phyloP scores from a whole-genome alignment of 2,888 invertebrate genomes.

The Bimastos eiseni region DNA sequence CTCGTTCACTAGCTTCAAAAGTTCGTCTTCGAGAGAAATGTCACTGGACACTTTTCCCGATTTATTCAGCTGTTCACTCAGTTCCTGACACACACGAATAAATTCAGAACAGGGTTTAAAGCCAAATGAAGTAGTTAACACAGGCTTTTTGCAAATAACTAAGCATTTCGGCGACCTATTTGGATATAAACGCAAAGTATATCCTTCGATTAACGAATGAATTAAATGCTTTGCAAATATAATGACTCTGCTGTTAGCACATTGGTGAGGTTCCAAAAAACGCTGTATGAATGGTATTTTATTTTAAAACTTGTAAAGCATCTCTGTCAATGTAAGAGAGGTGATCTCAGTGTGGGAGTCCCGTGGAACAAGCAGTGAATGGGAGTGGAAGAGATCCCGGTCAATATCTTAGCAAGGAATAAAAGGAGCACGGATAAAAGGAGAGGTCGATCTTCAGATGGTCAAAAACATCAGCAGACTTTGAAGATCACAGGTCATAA shows the following conservation, averaged over 20 bases:
- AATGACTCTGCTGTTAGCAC: neutral
- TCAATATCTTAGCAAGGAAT: too few species aligned
- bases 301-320: too few species aligned
- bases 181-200: neutral
- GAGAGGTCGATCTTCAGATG: too few species aligned
- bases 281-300: too few species aligned
- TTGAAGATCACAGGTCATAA: too few species aligned
- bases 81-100: constrained; percentile 28
- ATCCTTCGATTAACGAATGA: neutral
- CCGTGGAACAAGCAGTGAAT: too few species aligned
- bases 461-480: too few species aligned
- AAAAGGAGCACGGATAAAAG: too few species aligned
- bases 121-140: neutral
- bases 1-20: constrained; percentile 28
- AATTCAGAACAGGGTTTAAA: neutral
- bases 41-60: constrained; percentile 28
- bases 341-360: too few species aligned
- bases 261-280: too few species aligned
- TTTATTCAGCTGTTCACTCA: constrained; percentile 27
- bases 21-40: constrained; percentile 27
- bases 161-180: neutral
- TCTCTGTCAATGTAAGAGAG: too few species aligned
- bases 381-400: too few species aligned
- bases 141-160: neutral
- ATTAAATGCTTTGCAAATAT: neutral